These are phyloP conservation scores for Oenanthe melanoleuca DNA, from an alignment of 2,113 vertebrate species.

Conservation along the genomic window DNA sequence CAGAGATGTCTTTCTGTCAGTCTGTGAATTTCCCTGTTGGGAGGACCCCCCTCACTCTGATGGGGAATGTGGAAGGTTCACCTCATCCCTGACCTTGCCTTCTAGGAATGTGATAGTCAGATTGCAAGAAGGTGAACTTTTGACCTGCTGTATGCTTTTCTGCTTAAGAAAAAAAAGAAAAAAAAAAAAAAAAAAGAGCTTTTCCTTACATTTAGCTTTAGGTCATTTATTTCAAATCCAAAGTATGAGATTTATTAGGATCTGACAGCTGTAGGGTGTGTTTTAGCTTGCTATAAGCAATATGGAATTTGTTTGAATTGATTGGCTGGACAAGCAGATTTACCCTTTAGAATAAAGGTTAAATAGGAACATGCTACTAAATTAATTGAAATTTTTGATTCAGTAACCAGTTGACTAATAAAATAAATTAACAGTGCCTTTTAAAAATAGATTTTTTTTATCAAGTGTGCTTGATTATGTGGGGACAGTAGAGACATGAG, in stretches of 20 bases:
- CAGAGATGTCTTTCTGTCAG: neutral
- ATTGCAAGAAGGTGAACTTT: slow-evolving; percentile 40
- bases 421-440: neutral
- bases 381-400: neutral
- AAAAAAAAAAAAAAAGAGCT: neutral
- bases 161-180: neutral
- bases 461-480: neutral
- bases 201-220: slow-evolving; percentile 15
- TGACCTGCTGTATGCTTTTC: slow-evolving; percentile 1
- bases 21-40: neutral
- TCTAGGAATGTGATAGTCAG: slow-evolving; percentile 23
- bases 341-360: neutral
- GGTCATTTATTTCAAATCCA: slow-evolving; percentile 25
- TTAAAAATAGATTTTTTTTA: neutral
- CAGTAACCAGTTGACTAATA: neutral
- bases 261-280: slow-evolving; percentile 47
- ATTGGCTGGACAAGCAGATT: slow-evolving; percentile 5
- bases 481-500: neutral
- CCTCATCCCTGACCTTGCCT: neutral
- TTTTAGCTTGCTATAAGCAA: slow-evolving; percentile 42
- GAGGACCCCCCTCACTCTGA: neutral
- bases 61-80: neutral
- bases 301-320: slow-evolving; percentile 37
- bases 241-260: slow-evolving; percentile 43
- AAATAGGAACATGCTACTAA: neutral